Evolutionary conservation across 2,888 invertebrate genomes (phyloP), one percentile per base, ranked within the genome.

Genomic region (Aporophyla nigra): DNA sequence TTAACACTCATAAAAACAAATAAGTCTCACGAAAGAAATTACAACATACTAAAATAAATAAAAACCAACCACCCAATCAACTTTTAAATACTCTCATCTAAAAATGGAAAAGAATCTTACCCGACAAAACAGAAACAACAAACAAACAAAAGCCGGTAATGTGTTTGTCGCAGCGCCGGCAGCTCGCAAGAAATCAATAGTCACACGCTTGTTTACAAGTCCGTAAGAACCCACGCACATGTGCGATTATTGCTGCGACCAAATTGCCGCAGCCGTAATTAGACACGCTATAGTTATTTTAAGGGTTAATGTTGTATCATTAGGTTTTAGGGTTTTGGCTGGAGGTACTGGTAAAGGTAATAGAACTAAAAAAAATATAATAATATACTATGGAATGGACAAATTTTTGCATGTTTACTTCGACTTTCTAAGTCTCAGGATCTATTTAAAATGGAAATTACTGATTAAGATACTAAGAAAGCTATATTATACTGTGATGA

Each of bases 131-230:
- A 66, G 61, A 78, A 76, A 85, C 58, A 78, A 78, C 70, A 72
- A 78, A 82, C 77, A 85, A 80, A 84, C 78, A 71, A 78, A 63
- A 62, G 79, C 62, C 53, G 83, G 71, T 79, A 66, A 68, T 61
- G 74, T 73, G 67, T 87, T 73, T 84, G 84, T 86, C 80, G 77
- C 85, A 73, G 74, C 75, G 85, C 66, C 84, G 65, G 58, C 71
- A 69, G 68, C 59, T 83, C 81, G 82, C 78, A 76, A 82, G 80
- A 85, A 83, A 86, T 86, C 87, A 78, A 86, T 86, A 86, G 72
- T 68, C 79, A 68, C 74, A 75, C 74, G 74, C 82, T 86, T 87
- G 87, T 86, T 86, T 86, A 86, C 87, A 87, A 79, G 71, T 70
- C 71, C 7, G 66, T 78, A 80, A 85, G 79, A 73, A 62, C 65